These are phyloP conservation scores for Conus ventricosus DNA, from an alignment of 1,140 invertebrate species.

Conservation along the genomic window DNA sequence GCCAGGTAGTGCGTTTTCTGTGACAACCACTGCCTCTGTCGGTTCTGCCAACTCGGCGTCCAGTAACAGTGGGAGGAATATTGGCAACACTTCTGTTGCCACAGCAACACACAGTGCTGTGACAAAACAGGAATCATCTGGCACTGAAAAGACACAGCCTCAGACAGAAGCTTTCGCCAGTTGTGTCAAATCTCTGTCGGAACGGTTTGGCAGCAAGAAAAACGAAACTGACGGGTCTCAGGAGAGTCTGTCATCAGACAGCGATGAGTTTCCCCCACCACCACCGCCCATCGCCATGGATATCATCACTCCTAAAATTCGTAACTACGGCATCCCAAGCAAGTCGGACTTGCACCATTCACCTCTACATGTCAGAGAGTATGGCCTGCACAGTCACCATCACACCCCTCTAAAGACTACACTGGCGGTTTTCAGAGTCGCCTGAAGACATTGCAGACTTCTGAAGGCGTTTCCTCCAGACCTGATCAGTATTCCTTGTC, in stretches of 20 bases:
- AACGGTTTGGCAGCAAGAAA: constrained; percentile 71
- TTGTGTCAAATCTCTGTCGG: constrained; percentile 76
- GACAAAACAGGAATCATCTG: constrained; percentile 11
- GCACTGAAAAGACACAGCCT: constrained; percentile 42
- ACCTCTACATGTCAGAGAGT: constrained; percentile 4
- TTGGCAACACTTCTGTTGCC: not conserved
- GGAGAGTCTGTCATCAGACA: constrained; percentile 61
- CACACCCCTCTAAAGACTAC: constrained; percentile 10
- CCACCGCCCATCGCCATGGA: constrained; percentile 75
- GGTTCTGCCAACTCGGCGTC: not conserved
- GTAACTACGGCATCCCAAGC: constrained; percentile 68
- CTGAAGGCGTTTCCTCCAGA: not conserved
- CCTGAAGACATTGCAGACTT: constrained; percentile 7
- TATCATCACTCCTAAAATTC: constrained; percentile 70
- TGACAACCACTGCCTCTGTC: constrained; percentile 34
- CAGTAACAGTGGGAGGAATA: not conserved
- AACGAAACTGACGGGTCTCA: constrained; percentile 53
- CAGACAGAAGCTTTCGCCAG: constrained; percentile 73
- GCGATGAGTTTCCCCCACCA: constrained; percentile 76
- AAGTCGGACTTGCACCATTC: not conserved
- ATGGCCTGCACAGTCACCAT: constrained; percentile 11
- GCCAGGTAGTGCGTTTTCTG: not conserved
- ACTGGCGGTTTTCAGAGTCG: constrained; percentile 19
- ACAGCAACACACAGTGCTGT: not conserved
- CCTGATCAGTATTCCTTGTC: not conserved